A percentile compares a stretch with the other conserved stretches of the same genome.
Evolutionary conservation across 1,140 invertebrate species (phyloP).

Genomic region (Harpegnathos saltator): DNA sequence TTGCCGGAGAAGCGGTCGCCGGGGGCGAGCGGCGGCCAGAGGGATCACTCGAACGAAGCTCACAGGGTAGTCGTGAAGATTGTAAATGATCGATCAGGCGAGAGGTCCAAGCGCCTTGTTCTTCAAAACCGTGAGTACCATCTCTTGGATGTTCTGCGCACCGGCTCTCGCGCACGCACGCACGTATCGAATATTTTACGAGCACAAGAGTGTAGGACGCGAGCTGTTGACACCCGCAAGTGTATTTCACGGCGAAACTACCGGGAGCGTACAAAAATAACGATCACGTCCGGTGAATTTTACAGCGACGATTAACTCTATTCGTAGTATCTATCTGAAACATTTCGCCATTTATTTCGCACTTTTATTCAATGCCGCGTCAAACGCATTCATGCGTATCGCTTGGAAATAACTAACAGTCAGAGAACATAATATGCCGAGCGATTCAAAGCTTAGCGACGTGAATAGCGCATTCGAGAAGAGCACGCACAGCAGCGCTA

Average conservation of each 20-base stretch:
- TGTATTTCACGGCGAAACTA: neutral
- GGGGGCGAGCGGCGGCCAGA: conserved; percentile 72
- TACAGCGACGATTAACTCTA: neutral
- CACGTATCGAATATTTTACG: conserved; percentile 24
- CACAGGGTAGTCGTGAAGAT: conserved; percentile 84
- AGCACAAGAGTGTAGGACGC: neutral
- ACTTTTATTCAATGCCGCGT: too few species aligned
- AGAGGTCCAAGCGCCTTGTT: conserved; percentile 76
- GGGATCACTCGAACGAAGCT: conserved; percentile 81
- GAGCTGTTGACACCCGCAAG: neutral
- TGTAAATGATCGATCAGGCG: conserved; percentile 75
- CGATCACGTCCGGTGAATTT: neutral
- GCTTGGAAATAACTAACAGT: too few species aligned
- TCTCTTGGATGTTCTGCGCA: neutral
- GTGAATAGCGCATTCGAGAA: too few species aligned
- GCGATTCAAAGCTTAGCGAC: too few species aligned
- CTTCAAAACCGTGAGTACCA: conserved; percentile 79
- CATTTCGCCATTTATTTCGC: neutral
- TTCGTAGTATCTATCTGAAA: conserved; percentile 6
- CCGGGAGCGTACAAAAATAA: conserved; percentile 19
- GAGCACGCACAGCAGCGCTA: neutral
- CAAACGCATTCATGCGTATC: too few species aligned
- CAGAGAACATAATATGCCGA: too few species aligned
- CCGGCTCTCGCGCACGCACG: neutral
- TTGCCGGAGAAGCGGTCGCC: conserved; percentile 86